Evolutionary conservation across 2,888 invertebrate species (phyloP), one percentile per base, ranked within the genome.

Genomic region (Azorinus chamasolen): DNA sequence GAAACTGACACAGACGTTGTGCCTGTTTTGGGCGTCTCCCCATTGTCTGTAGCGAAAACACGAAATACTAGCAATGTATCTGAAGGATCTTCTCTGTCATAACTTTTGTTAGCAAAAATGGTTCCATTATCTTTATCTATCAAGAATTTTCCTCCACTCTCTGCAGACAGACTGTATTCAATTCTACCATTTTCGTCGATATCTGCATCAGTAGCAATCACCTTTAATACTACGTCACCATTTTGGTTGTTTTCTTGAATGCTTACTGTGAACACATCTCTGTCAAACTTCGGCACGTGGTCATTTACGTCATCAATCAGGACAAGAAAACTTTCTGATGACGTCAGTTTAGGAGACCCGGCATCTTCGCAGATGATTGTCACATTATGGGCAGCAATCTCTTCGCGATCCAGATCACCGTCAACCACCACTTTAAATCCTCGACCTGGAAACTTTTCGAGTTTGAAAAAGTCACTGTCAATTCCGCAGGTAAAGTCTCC

Each of bases 241-340:
- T 78, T 20, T 8, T 27, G 41, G 32, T 84, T 87, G 45, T 88
- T 88, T 73, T 90, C 90, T 14, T 48, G 43, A 2, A 87, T 71
- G 4, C 39, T 68, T 6, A 83, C 86, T 6, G 72, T 55, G 59
- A 87, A 87, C 0, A 68, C 20, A 1, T 55, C 24, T 32, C 79
- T 61, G 14, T 66, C 96, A 92, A 98, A 98, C 57, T 96, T 94
- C 0, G 98, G 98, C 90, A 97, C 96, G 93, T 98, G 98, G 93
- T 98, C 98, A 93, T 99, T 98, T 54, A 96, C 96, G 93, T 98
- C 98, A 61, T 96, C 94, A 1, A 98, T 84, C 32, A 66, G 71
- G 0, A 92, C 89, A 18, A 81, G 83, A 66, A 92, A 88, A 51
- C 77, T 80, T 16, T 76, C 83, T 18, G 81, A 74, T 1, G 88